Conservation (phyloP, 1,140 invertebrate species). For the Cydia amplana region DNA sequence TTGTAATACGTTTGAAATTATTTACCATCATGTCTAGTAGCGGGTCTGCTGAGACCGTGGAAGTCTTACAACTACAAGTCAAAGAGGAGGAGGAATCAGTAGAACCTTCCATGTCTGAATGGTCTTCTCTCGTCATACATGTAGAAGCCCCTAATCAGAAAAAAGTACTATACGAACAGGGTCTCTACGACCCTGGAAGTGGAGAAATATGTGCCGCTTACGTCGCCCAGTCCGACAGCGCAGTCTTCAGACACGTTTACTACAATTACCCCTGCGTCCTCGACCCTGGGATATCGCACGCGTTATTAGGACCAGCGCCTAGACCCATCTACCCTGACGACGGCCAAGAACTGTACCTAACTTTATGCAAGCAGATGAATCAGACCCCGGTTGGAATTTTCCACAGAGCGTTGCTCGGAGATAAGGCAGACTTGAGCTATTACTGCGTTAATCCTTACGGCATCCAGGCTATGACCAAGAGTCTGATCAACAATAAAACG, state of each 20-base stretch:
- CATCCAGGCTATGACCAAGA: slow-evolving; percentile 57
- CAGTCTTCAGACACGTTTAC: neutral
- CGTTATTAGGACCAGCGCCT: slow-evolving; percentile 44
- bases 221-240: neutral
- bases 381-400: slow-evolving; percentile 62
- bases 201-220: neutral
- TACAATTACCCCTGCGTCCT: neutral
- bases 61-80: neutral
- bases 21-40: neutral
- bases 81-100: neutral
- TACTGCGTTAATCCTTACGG: slow-evolving; percentile 64
- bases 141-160: neutral
- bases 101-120: neutral
- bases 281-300: slow-evolving; percentile 8
- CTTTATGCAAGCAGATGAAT: slow-evolving; percentile 61
- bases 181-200: neutral
- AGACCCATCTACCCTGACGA: slow-evolving; percentile 57
- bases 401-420: slow-evolving; percentile 51
- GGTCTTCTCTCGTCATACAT: neutral
- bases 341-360: slow-evolving; percentile 64
- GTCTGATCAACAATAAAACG: slow-evolving; percentile 58
- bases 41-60: neutral
- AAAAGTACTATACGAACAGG: neutral
- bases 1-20: neutral
- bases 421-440: slow-evolving; percentile 67